phyloP scores from a whole-genome alignment of 2,797 vertebrate species.

The Enteromius afrohamiltoni region DNA sequence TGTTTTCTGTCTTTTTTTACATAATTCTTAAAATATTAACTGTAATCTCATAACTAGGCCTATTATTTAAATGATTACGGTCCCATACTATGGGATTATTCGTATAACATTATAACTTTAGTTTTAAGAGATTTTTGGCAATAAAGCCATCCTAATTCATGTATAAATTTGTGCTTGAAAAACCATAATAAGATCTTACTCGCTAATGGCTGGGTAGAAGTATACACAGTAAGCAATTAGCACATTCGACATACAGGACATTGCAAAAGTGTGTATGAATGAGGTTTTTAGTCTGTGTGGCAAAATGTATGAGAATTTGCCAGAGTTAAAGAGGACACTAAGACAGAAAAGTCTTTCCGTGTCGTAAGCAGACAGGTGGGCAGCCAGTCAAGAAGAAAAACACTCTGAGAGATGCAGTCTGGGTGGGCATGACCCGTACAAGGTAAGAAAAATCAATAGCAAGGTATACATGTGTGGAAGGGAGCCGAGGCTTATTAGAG shows the following conservation, averaged over 20 bases:
- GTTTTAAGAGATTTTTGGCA: too few relatives aligned
- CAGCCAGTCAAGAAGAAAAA: conserved; percentile 17
- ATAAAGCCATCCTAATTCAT: background rate
- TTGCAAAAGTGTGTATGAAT: background rate
- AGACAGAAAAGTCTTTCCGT: conserved; percentile 16
- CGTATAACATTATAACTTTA: background rate
- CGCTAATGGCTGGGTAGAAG: too few relatives aligned
- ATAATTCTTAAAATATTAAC: too few relatives aligned
- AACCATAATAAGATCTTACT: background rate
- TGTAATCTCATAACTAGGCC: too few relatives aligned
- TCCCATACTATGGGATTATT: background rate
- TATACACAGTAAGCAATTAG: too few relatives aligned
- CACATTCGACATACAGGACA: background rate
- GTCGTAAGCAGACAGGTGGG: conserved; percentile 31
- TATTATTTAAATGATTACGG: background rate
- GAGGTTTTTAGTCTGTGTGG: background rate
- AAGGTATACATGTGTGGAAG: conserved; percentile 40
- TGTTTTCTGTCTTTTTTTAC: too few relatives aligned
- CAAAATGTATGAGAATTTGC: background rate
- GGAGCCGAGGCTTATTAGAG: conserved; percentile 42
- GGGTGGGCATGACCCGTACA: conserved; percentile 13
- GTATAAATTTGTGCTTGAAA: background rate
- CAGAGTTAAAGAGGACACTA: conserved; percentile 3
- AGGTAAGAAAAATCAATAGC: conserved; percentile 46
- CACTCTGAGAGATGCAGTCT: conserved; percentile 28